Conservation (phyloP, 2,888 invertebrate genomes). For the Brachynemurus nebulosus region DNA sequence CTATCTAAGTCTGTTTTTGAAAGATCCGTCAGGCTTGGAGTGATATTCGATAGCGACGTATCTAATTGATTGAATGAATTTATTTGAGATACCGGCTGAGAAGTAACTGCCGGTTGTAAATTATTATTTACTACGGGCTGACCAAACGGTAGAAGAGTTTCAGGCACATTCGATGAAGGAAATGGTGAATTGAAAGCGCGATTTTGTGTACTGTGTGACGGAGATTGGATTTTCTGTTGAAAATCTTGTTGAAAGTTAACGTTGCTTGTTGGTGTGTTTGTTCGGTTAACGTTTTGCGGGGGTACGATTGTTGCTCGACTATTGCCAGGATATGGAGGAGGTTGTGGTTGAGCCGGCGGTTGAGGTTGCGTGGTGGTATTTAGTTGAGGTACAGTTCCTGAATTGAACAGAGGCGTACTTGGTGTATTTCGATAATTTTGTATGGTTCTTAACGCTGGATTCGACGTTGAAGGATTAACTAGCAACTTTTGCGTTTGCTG, state of each 20-base stretch:
- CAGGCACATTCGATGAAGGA: slow-evolving; percentile 5
- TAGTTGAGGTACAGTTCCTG: slow-evolving; percentile 14
- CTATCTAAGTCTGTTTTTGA: slow-evolving; percentile 44
- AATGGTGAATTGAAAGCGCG: neutral
- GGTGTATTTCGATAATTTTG: slow-evolving; percentile 19
- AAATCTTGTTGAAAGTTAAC: slow-evolving; percentile 18
- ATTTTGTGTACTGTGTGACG: too few species aligned
- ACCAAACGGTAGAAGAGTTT: slow-evolving; percentile 10
- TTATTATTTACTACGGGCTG: slow-evolving; percentile 31
- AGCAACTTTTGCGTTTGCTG: slow-evolving; percentile 20
- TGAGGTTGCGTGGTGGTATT: slow-evolving; percentile 20
- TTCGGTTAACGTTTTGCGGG: slow-evolving; percentile 18
- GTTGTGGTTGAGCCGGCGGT: slow-evolving; percentile 20
- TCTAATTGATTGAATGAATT: slow-evolving; percentile 22
- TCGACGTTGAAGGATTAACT: slow-evolving; percentile 33
- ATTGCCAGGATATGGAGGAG: slow-evolving; percentile 21
- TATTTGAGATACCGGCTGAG: slow-evolving; percentile 22
- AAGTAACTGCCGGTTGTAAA: slow-evolving; percentile 21
- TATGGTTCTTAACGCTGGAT: slow-evolving; percentile 29
- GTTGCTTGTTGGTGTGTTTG: slow-evolving; percentile 19
- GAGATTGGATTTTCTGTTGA: slow-evolving; percentile 11
- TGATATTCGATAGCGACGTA: slow-evolving; percentile 26
- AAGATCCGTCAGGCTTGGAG: slow-evolving; percentile 30
- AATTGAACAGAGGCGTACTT: neutral
- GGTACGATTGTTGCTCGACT: slow-evolving; percentile 10